Evolutionary conservation across 2,797 vertebrate genomes (phyloP).

Genomic region (Saguinus oedipus): DNA sequence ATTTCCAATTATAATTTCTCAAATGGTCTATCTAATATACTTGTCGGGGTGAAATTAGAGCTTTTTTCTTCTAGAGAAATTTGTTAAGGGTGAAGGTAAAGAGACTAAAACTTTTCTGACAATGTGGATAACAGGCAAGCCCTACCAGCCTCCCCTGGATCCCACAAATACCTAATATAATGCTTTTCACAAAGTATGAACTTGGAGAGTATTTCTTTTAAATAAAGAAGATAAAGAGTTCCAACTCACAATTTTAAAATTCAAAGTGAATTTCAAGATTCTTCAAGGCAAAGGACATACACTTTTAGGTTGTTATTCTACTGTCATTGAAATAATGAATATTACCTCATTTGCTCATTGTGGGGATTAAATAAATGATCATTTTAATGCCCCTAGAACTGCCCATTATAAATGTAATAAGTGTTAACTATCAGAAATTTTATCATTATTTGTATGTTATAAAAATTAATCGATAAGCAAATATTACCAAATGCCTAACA

Average conservation of each 20-base stretch:
- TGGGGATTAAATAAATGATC: not conserved
- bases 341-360: not conserved
- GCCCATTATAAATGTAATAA: not conserved
- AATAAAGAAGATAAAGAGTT: not conserved
- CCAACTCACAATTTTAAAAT: not conserved
- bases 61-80: not conserved
- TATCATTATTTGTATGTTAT: not conserved
- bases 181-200: not conserved
- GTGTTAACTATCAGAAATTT: not conserved
- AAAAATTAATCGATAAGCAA: not conserved
- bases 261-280: not conserved
- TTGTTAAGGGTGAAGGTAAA: not conserved
- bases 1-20: not conserved
- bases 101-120: conserved; percentile 20
- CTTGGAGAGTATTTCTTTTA: not conserved
- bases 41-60: not conserved
- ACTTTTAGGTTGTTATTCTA: not conserved
- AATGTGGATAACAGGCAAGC: not conserved
- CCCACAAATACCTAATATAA: not conserved
- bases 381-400: not conserved
- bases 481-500: not conserved
- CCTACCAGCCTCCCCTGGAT: no score
- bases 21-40: not conserved
- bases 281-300: not conserved
- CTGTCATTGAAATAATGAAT: not conserved